Base-by-base conservation (phyloP, 1,140 invertebrate species). In the Parapsyche elsis region DNA sequence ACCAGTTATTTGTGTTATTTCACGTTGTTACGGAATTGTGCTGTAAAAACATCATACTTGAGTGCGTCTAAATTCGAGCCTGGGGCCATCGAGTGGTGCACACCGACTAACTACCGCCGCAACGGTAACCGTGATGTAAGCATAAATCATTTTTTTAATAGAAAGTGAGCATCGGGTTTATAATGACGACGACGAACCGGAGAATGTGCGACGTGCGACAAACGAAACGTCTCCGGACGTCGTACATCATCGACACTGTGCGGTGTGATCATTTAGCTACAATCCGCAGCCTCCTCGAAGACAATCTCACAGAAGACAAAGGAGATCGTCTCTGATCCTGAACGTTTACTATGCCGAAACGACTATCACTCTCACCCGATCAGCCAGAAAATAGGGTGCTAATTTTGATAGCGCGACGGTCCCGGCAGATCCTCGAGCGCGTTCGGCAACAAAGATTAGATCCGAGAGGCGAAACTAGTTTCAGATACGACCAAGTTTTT, bases 61-160 rank as follows among this genome's bases (percentile, higher is more conserved):
- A 67, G 24, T 67, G 24, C 30, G 30, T 23, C 64, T 73, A 38
- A 73, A 73, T 73, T 73, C 71, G 71, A 23, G 71, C 26, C 71
- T 2, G 2, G 26, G 71, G 71, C 26, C 71, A 14, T 10, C 23
- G 26, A 16, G 71, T 30, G 71, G 71, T 73, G 71, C 38, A 73
- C 12, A 23, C 38, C 12, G 71, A 16, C 53, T 59, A 38, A 38
- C 53, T 59, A 21, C 53, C 71, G 9, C 67, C 38, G 14, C 10
- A 73, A 73, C 38, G 71, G 71, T 73, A 73, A 73, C 38, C 71
- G 71, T 73, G 71, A 73, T 73, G 71, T 73, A 73, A 73, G 71
- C 71, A 73, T 73, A 73, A 73, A 73, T 73, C 71, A 73, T 73
- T 73, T 73, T 67, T 73, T 73, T 73, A 73, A 73, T 73, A 73